Evolutionary conservation across 1,140 invertebrate genomes (phyloP), one percentile per base, ranked within the genome.

Genomic region (Bombyx mandarina): DNA sequence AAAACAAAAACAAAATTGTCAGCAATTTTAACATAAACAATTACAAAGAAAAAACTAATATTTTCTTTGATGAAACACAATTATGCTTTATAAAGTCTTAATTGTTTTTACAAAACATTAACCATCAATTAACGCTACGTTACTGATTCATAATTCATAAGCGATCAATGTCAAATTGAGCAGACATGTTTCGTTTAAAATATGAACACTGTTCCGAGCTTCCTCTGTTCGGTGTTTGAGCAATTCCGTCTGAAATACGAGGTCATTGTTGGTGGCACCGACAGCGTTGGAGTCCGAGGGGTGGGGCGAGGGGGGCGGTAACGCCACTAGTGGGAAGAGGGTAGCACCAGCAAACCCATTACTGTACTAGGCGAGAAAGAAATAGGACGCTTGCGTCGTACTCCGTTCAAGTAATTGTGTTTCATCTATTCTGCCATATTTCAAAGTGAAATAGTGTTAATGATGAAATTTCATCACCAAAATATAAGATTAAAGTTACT

Each of bases 161-260:
- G 26, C 26, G 26, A 35, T 5, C 26, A 35, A 35, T 35, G 26
- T 35, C 26, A 35, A 35, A 35, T 0, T 35, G 48, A 10, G 7
- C 48, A 49, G 22, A n/a, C 22, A 18, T 49, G 48, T 10, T 22
- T 22, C 22, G n/a, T 49, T 49, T 49, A 22, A 49, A 49, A 18
- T 52, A 42, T 9, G 18, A 59, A 65, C 47, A 66, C 79, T 75
- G 79, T 77, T 83, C 75, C 67, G 71, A 65, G 71, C 72, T 79
- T 78, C 73, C 77, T 79, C 71, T 79, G 74, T 83, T 85, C 80
- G 69, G 69, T 83, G 74, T 82, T 84, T 78, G 75, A 82, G 79
- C 81, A 86, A 86, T 85, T 86, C 80, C 73, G 67, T 73, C 81
- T 85, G 77, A 85, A 85, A 85, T 86, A 86, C 81, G 83, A 81